These are phyloP conservation scores for Coecobrya sp. DNA, from an alignment of 2,888 invertebrate species.

Conservation along the genomic window DNA sequence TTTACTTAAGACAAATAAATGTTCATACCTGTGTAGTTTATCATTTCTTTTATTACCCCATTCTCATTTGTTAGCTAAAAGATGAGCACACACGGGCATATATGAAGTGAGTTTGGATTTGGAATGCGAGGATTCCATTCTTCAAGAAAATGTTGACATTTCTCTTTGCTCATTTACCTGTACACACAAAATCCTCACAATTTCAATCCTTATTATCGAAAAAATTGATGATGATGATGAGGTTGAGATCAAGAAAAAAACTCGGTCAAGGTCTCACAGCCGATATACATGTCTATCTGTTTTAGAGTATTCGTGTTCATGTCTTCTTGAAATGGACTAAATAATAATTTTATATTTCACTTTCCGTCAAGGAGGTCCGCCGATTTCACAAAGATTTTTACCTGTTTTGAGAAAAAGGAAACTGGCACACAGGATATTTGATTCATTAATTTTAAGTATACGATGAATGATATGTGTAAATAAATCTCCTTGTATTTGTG, in stretches of 20 bases:
- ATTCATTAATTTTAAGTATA: conserved; percentile 55
- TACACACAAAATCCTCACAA: background rate
- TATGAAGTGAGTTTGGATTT: background rate
- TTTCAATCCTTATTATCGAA: conserved; percentile 19
- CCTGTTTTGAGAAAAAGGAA: conserved; percentile 19
- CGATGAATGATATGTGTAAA: background rate
- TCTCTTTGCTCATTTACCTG: conserved; percentile 11
- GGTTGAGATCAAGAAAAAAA: conserved; percentile 42
- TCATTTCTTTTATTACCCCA: background rate
- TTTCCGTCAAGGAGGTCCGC: conserved; percentile 47
- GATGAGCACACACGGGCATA: no score
- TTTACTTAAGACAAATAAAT: background rate
- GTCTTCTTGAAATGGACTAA: background rate
- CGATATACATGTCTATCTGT: background rate
- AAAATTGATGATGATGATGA: conserved; percentile 29
- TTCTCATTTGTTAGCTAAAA: background rate
- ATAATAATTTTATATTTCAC: conserved; percentile 32
- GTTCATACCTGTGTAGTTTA: background rate
- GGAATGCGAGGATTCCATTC: background rate
- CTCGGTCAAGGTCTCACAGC: conserved; percentile 65
- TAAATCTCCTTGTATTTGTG: conserved; percentile 2
- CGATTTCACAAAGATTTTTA: conserved; percentile 45
- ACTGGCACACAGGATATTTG: conserved; percentile 44
- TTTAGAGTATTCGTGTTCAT: conserved; percentile 24
- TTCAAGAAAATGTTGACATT: background rate